A percentile compares a stretch with the other conserved stretches of the same genome.
These are phyloP conservation scores for Pyrrhia umbra DNA, from an alignment of 2,888 invertebrate species.

Conservation along the genomic window DNA sequence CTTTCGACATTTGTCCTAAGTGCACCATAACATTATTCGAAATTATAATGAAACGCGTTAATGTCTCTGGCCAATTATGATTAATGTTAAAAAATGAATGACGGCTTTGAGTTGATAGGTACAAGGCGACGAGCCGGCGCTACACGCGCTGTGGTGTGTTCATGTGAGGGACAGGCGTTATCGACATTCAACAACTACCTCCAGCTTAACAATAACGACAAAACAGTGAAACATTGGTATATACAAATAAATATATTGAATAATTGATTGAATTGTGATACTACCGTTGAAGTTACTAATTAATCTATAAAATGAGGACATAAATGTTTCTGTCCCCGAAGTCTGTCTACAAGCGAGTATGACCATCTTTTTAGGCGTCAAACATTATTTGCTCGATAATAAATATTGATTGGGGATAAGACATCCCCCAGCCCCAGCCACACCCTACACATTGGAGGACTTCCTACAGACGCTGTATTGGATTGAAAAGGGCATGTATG, in stretches of 20 bases:
- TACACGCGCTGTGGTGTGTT: constrained; percentile 2
- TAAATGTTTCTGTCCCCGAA: background rate
- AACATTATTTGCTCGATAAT: background rate
- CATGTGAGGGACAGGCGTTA: constrained; percentile 4
- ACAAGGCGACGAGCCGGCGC: background rate
- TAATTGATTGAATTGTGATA: background rate
- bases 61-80: constrained; percentile 39
- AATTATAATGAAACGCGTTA: constrained; percentile 42
- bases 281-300: too few relatives aligned
- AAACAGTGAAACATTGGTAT: constrained; percentile 3
- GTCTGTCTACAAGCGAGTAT: background rate
- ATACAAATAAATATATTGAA: background rate
- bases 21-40: constrained; percentile 62
- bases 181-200: constrained; percentile 17
- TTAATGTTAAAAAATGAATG: constrained; percentile 33
- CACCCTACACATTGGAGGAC: background rate
- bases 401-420: background rate
- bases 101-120: constrained; percentile 18
- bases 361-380: background rate
- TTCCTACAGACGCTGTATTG: background rate
- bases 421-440: too few relatives aligned
- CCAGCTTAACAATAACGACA: constrained; percentile 10
- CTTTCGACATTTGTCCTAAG: constrained; percentile 83
- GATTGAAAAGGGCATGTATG: background rate
- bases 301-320: too few relatives aligned